Conservation (phyloP, 1,140 invertebrate species). For the Cryptotermes secundus region DNA sequence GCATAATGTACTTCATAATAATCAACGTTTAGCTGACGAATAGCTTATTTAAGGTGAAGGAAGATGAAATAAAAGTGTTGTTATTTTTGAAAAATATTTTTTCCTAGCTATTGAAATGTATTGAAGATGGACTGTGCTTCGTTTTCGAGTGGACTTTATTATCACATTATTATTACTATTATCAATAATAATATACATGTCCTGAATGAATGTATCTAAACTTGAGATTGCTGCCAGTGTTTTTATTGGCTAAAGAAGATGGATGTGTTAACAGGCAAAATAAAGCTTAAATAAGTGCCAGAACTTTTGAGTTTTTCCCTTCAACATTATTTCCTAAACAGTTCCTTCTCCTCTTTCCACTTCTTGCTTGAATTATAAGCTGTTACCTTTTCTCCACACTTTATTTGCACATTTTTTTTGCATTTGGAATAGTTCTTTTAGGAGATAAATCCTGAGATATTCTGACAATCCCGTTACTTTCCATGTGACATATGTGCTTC, state of each 20-base stretch:
- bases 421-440: too few species aligned
- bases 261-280: constrained; percentile 3
- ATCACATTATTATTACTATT: constrained; percentile 4
- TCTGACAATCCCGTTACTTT: too few species aligned
- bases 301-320: neutral
- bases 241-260: neutral
- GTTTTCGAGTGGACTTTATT: neutral
- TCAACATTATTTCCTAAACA: neutral
- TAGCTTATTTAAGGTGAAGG: constrained; percentile 10
- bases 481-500: too few species aligned
- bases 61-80: constrained; percentile 1
- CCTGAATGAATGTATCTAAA: constrained; percentile 13
- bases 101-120: constrained; percentile 16
- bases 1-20: constrained; percentile 13
- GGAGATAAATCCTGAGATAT: too few species aligned
- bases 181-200: constrained; percentile 6
- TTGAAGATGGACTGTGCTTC: neutral
- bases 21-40: neutral
- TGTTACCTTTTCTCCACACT: too few species aligned
- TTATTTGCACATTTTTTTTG: too few species aligned
- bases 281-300: constrained; percentile 3
- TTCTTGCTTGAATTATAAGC: too few species aligned
- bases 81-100: constrained; percentile 19
- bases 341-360: too few species aligned
- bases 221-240: neutral